Evolutionary conservation across 2,888 invertebrate species (phyloP).

Genomic region (Flabesymbios commensalis): DNA sequence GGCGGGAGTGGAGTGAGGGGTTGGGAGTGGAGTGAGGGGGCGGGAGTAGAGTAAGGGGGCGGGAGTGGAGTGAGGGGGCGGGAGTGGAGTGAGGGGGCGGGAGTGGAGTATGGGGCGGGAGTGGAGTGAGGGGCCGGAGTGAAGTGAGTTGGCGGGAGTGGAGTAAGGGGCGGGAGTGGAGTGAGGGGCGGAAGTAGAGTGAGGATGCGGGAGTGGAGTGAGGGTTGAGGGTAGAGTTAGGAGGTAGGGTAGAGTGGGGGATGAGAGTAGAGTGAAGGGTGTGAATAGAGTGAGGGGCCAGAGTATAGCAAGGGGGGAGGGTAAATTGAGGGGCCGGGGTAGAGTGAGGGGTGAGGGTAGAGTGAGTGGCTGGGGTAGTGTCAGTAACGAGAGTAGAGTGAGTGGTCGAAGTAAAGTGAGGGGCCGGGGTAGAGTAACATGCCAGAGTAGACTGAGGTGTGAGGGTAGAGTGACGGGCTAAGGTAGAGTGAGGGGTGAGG

Average conservation of each 20-base stretch:
- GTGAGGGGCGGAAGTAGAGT: too few species aligned
- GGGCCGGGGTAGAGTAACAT: neutral
- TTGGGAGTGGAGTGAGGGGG: too few species aligned
- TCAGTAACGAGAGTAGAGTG: neutral
- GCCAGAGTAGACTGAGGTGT: too few species aligned
- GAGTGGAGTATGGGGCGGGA: neutral
- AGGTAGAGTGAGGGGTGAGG: neutral
- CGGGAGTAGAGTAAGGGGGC: neutral
- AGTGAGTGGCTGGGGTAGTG: neutral
- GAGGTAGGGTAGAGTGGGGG: neutral
- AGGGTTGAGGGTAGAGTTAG: neutral
- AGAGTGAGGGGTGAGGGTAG: too few species aligned
- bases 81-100: neutral
- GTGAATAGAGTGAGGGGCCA: neutral
- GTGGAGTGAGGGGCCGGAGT: neutral
- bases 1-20: too few species aligned
- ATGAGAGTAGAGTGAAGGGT: neutral
- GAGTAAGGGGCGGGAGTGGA: neutral
- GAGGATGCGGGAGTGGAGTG: neutral
- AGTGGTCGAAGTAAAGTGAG: neutral
- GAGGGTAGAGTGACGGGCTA: too few species aligned
- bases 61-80: too few species aligned
- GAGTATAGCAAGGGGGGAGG: neutral
- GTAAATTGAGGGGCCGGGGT: neutral
- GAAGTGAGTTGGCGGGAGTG: neutral